Evolutionary conservation across 2,888 invertebrate genomes (phyloP), one percentile per base, ranked within the genome.

Genomic region (Scelioninae gen. 1): DNA sequence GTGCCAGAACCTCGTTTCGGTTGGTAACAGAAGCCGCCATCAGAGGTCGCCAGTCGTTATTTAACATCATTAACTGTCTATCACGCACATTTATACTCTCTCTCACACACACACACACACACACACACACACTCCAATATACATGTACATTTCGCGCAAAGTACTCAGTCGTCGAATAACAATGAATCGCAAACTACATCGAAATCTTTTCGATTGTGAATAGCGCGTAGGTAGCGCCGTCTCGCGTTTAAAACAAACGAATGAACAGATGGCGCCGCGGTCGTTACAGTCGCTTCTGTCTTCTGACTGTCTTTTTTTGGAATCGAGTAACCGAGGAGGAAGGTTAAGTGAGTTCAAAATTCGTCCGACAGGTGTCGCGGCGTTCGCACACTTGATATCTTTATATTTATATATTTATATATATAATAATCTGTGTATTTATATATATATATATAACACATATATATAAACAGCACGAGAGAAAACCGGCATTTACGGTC

Each of bases 91-190:
- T n/a, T n/a, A n/a, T n/a, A n/a, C 8, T 34, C 8, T 34, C 34
- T 34, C 34, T 7, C 34, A 7, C 65, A 38, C 16, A 3, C 45
- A 45, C 8, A 5, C 45, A 45, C 43, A 29, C 40, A 16, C 47
- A 47, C 47, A 23, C 65, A 51, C n/a, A 11, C 63, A 56, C 58
- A 60, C 34, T 47, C 55, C n/a, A n/a, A n/a, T 69, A 51, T 65
- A 71, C 65, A 77, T 55, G 53, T 83, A 78, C 82, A 83, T 75
- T 69, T 78, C 51, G 62, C 82, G 13, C 63, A 78, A 69, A 63
- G 58, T 78, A 75, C 65, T 83, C 78, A 83, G 78, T 82, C 80
- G 74, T 71, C 58, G 56, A 49, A 58, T 66, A 79, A 72, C 79
- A 72, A 71, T 49, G 9, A 69, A 74, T 49, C 55, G 62, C 74